Conservation (phyloP, 2,113 vertebrate species). For the Psammodynastes pulverulentus region DNA sequence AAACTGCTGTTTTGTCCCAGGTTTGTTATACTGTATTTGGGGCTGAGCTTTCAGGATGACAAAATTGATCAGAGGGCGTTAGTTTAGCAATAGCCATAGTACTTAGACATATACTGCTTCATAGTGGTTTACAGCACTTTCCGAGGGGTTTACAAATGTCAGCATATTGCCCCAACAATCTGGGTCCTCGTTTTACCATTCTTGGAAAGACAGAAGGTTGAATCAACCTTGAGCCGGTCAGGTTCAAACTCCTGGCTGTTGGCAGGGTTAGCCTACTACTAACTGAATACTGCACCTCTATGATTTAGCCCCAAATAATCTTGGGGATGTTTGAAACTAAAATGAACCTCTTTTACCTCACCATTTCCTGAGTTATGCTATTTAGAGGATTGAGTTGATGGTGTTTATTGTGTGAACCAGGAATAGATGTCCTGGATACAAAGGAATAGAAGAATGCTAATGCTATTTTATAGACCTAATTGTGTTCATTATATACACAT, state of each 20-base stretch:
- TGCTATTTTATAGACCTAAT: not conserved
- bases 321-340: not conserved
- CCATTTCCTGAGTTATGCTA: not conserved
- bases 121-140: no score
- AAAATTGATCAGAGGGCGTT: not conserved
- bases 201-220: no score
- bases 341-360: not conserved
- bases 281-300: no score
- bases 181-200: no score
- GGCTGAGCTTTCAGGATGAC: not conserved
- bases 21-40: not conserved
- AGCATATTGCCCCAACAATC: no score
- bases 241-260: no score
- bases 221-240: no score
- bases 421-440: not conserved
- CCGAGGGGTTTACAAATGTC: no score
- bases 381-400: not conserved
- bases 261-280: no score
- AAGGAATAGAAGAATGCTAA: not conserved
- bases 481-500: not conserved
- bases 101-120: no score
- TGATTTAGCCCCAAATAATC: not conserved
- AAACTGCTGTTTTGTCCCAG: not conserved
- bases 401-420: not conserved
- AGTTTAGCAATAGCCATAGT: not conserved